Evolutionary conservation across 2,113 vertebrate genomes (phyloP).

Genomic region (Malurus melanocephalus): DNA sequence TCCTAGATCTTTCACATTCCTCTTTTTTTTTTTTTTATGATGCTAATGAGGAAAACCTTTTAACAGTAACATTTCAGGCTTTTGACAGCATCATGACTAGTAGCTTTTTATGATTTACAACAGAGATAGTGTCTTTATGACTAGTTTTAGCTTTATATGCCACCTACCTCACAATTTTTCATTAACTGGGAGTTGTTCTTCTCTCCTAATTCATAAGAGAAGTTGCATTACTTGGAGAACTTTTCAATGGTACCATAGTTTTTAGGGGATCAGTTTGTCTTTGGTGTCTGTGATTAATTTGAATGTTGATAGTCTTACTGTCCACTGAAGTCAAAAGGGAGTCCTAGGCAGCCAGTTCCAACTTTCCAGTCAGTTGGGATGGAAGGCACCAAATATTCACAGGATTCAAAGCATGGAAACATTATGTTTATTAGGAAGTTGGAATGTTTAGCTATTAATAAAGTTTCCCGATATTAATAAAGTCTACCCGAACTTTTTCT

Average conservation of each 20-base stretch:
- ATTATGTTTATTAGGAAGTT: background rate
- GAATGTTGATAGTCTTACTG: background rate
- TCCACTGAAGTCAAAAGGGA: background rate
- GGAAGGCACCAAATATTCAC: background rate
- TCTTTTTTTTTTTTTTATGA: rapidly evolving
- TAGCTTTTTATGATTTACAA: background rate
- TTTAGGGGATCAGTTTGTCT: background rate
- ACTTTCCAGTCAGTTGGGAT: background rate
- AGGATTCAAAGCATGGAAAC: background rate
- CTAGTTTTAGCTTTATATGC: background rate
- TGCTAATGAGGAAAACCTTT: background rate
- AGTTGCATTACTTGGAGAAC: background rate
- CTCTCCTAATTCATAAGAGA: background rate
- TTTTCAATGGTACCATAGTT: background rate
- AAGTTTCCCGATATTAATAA: background rate
- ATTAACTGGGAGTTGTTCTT: background rate
- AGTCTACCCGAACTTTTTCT: background rate
- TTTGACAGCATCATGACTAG: background rate
- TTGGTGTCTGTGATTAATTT: background rate
- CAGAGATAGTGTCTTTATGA: background rate
- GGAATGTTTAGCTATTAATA: background rate
- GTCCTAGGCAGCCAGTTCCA: background rate
- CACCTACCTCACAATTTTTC: background rate
- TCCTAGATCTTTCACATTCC: background rate
- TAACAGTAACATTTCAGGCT: background rate